Evolutionary conservation across 1,140 invertebrate genomes (phyloP), one percentile per base, ranked within the genome.

Genomic region (Drosophila trapezifrons): DNA sequence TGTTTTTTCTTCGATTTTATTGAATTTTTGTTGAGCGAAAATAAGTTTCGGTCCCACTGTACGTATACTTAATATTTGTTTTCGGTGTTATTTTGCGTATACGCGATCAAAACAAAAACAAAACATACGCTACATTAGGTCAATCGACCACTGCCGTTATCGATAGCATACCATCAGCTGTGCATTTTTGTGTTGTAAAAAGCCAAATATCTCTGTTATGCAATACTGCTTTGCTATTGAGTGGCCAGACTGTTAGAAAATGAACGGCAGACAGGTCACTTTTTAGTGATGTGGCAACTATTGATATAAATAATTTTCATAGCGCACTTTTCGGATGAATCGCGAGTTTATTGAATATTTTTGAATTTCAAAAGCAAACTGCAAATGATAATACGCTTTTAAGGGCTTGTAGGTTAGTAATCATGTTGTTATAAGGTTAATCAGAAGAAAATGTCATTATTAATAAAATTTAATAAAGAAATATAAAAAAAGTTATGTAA

Each of bases 11-110:
- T n/a, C 0, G 6, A 20, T 22, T 37, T 37, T 54, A 10, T 22
- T 12, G 3, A 18, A 32, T 18, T 15, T 20, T 20, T 35, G 12
- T 12, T 9, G 3, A n/a, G 3, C 8, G 6, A 6, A 29, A 32
- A 12, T 49, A 1, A 4, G 3, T 6, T 3, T 10, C 12, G 8
- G 35, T 10, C n/a, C 55, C 55, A 42, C 62, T 32, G 27, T 60
- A 7, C 62, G 62, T 59, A 64, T 64, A 10, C 38, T 64, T 64
- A 43, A 64, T 35, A 59, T 55, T 37, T 38, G 5, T 56, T 45
- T 56, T 22, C 22, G 15, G 15, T 13, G 18, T 56, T 56, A 15
- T 13, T 17, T 22, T 65, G 56, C 62, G 62, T 65, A 65, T 65
- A 65, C 62, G 54, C 37, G 15, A 56, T 60, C 29, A 20, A 51